A percentile compares a stretch with the other conserved stretches of the same genome.
phyloP scores from a whole-genome alignment of 2,888 invertebrate genomes.

The Conchocele bisecta region DNA sequence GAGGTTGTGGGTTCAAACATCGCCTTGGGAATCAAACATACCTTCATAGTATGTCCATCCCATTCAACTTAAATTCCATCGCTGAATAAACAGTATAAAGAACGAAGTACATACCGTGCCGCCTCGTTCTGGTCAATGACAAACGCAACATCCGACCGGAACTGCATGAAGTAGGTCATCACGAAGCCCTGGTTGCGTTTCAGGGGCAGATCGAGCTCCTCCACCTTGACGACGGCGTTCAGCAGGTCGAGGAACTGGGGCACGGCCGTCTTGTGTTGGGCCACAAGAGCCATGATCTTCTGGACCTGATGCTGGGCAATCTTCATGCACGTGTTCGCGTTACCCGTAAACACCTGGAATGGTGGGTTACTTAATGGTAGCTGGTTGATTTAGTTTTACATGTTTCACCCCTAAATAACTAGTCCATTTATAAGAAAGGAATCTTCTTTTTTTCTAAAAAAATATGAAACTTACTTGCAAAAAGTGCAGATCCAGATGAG shows the following conservation, averaged over 20 bases:
- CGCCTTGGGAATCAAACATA: too few relatives aligned
- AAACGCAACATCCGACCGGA: slow-evolving; percentile 75
- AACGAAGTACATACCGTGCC: slow-evolving; percentile 72
- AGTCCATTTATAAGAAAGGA: too few relatives aligned
- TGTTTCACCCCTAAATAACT: too few relatives aligned
- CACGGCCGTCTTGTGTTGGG: slow-evolving; percentile 71
- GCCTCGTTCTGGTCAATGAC: slow-evolving; percentile 77
- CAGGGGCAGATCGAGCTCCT: slow-evolving; percentile 80
- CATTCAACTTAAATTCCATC: too few relatives aligned
- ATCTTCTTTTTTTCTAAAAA: too few relatives aligned
- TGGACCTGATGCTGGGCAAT: slow-evolving; percentile 78
- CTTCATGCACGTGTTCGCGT: slow-evolving; percentile 80
- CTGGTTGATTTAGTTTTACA: too few relatives aligned
- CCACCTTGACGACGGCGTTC: slow-evolving; percentile 80
- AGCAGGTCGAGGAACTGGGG: slow-evolving; percentile 81
- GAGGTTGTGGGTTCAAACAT: too few relatives aligned
- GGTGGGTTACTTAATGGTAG: too few relatives aligned
- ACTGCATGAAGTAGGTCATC: slow-evolving; percentile 82
- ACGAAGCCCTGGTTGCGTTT: slow-evolving; percentile 82
- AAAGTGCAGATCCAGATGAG: too few relatives aligned
- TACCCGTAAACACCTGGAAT: slow-evolving; percentile 82
- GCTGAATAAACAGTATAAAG: too few relatives aligned
- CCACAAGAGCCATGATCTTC: slow-evolving; percentile 77
- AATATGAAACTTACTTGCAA: too few relatives aligned
- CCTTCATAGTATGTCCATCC: too few relatives aligned